Base-by-base conservation (phyloP, 2,888 invertebrate species). In the Caenorhabditis sp. region DNA sequence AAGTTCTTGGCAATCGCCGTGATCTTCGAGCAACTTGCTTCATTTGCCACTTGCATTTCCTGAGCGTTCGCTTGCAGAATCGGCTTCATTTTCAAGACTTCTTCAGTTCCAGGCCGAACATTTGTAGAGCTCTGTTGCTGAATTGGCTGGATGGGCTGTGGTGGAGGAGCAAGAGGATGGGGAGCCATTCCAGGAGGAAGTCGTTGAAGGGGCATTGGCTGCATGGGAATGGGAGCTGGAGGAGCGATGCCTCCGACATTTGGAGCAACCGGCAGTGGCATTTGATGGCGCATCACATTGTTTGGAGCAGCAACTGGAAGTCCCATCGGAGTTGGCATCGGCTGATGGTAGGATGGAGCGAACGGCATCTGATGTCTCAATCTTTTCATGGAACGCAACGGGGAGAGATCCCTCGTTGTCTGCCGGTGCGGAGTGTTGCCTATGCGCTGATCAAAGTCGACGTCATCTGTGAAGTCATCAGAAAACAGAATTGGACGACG, bases 11-110 rank as follows among this genome's bases (percentile, higher is more conserved):
- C 74, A 15, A 85, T 8, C 5, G 20, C 32, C 5, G 60, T 74
- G 18, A 87, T 87, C 55, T 79, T 84, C 0, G 61, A 18, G 37
- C 87, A 87, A 24, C 80, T 85, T 60, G 84, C 83, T n/a, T 62
- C 58, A 1, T 60, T 85, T 0, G 84, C 85, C 18, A 64, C 79
- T 70, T 86, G 80, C 82, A 79, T 82, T 55, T 84, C 82, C 44
- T 82, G 68, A 5, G 74, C 51, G 44, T 76, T 81, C 5, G 80
- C 47, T 51, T 69, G 80, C 20, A 74, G 44, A 37, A 80, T 80
- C 28, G 80, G 80, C 37, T 74, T 74, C 80, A 80, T 69, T 51
- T 80, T 80, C 13, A 74, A n/a, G 5, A 69, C 58, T 32, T 74
- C 69, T 9, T 64, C 32, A 11, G 22, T 56, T 32, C 80, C 60